phyloP scores from a whole-genome alignment of 1,140 invertebrate species.

The Pogonus chalceus region DNA sequence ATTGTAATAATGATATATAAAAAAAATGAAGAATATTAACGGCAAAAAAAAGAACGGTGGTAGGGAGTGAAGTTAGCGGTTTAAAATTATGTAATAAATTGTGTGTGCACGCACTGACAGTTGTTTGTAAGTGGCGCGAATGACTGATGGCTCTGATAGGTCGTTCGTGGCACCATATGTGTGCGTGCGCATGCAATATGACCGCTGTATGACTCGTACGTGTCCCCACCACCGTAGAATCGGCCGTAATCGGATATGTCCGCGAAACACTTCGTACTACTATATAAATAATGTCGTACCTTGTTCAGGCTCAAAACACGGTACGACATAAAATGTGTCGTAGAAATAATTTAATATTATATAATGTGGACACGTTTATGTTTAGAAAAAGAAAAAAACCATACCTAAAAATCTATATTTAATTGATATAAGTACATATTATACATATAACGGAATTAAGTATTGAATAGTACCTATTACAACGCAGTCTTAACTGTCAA shows the following conservation, averaged over 20 bases:
- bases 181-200: not conserved
- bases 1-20: too few species aligned
- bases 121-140: not conserved
- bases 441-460: constrained; percentile 15
- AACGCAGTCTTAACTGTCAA: constrained; percentile 30
- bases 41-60: not conserved
- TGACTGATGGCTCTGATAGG: not conserved
- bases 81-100: too few species aligned
- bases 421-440: not conserved
- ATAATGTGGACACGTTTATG: too few species aligned
- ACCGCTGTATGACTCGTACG: too few species aligned
- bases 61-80: too few species aligned
- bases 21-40: not conserved
- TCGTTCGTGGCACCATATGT: not conserved
- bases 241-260: too few species aligned
- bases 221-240: not conserved
- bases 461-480: constrained; percentile 30
- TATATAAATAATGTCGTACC: constrained; percentile 16
- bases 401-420: not conserved
- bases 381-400: not conserved
- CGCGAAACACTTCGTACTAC: too few species aligned
- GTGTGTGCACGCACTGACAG: not conserved
- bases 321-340: constrained; percentile 15
- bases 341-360: not conserved
- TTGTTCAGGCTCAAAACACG: constrained; percentile 30